phyloP scores from a whole-genome alignment of 2,113 vertebrate genomes.

The Reinhardtius hippoglossoides region DNA sequence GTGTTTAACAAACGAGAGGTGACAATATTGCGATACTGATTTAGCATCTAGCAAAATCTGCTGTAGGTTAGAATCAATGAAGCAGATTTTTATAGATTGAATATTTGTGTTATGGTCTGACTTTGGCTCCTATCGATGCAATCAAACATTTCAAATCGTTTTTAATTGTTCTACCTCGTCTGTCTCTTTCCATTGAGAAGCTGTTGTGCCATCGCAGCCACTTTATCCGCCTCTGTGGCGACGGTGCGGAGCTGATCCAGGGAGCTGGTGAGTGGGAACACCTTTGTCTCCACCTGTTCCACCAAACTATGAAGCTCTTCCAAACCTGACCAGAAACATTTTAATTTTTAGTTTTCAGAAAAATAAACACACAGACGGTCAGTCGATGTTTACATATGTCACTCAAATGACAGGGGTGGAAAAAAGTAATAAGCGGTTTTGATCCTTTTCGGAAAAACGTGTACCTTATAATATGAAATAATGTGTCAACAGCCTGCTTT shows the following conservation, averaged over 20 bases:
- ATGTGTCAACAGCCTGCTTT: no score
- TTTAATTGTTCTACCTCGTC: constrained; percentile 84
- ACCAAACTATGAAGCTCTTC: constrained; percentile 89
- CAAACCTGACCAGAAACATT: constrained; percentile 82
- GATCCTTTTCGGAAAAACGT: no score
- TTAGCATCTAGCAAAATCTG: neutral
- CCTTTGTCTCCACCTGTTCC: constrained; percentile 90
- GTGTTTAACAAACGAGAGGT: no score
- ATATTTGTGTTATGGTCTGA: neutral
- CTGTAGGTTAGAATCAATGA: neutral
- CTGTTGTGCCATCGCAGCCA: constrained; percentile 92
- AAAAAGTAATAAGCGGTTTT: no score
- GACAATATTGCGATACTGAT: neutral
- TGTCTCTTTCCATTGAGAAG: constrained; percentile 95
- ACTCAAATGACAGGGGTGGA: neutral
- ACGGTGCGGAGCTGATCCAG: constrained; percentile 86
- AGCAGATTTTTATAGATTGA: neutral
- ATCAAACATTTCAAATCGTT: neutral
- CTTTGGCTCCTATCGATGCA: neutral
- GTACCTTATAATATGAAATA: no score
- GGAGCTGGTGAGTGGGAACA: constrained; percentile 88
- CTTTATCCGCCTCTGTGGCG: constrained; percentile 91
- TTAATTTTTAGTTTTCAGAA: neutral
- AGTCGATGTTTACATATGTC: no score
- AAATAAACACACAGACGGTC: no score